Evolutionary conservation across 2,113 vertebrate species (phyloP).

Genomic region (Litocranius walleri): DNA sequence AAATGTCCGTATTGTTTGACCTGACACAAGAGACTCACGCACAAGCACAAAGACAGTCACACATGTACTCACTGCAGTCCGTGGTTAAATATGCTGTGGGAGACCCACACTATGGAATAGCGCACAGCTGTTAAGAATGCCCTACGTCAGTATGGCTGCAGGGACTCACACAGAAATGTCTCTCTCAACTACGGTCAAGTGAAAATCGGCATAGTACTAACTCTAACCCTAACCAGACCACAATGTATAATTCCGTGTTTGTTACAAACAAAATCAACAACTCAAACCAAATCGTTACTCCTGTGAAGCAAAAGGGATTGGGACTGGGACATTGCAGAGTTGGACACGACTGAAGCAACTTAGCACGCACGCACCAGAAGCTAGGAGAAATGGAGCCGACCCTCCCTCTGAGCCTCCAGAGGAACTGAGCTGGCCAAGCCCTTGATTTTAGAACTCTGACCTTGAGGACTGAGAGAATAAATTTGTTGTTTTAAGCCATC

Average conservation of each 20-base stretch:
- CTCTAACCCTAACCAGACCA: not conserved
- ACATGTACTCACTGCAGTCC: not conserved
- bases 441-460: no score
- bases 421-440: no score
- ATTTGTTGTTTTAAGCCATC: no score
- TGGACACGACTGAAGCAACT: no score
- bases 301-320: not conserved
- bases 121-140: accelerated
- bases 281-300: not conserved
- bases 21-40: not conserved
- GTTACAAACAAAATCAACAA: not conserved
- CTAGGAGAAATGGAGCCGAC: no score
- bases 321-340: no score
- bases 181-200: not conserved
- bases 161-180: accelerated
- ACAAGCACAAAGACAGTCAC: not conserved
- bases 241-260: not conserved
- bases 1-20: not conserved
- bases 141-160: accelerated
- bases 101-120: no score
- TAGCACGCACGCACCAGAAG: no score
- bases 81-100: accelerated
- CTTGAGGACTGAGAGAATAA: no score
- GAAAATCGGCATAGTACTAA: not conserved
- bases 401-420: no score